Percentiles rank a stretch among this genome's conserved stretches.
Evolutionary conservation across 2,797 vertebrate genomes (phyloP).

Genomic region (Paguma larvata): DNA sequence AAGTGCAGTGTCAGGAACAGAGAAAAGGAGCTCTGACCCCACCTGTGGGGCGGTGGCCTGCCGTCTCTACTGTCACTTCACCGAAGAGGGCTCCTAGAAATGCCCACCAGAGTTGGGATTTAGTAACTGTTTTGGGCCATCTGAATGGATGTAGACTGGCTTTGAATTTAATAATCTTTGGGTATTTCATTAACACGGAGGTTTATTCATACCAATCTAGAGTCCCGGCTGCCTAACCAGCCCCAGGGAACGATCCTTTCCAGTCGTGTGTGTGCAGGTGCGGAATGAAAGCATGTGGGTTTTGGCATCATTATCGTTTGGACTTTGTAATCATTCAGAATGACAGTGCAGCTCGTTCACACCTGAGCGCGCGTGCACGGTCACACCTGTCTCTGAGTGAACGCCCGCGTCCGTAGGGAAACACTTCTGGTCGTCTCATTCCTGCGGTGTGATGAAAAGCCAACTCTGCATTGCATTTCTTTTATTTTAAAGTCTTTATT

Average conservation of each 20-base stretch:
- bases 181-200: neutral
- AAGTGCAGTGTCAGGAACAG: neutral
- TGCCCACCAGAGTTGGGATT: neutral
- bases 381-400: rapidly evolving
- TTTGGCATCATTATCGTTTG: neutral
- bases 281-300: neutral
- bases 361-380: neutral
- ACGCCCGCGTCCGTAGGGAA: neutral
- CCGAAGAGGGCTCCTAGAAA: neutral
- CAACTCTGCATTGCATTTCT: neutral
- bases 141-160: neutral
- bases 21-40: neutral
- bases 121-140: neutral
- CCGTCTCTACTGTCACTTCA: too few species aligned
- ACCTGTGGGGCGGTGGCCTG: neutral
- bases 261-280: neutral
- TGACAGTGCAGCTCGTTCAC: neutral
- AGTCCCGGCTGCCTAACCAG: neutral
- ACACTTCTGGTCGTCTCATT: neutral
- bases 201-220: neutral
- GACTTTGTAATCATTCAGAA: neutral
- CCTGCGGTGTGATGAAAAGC: neutral
- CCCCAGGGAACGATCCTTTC: neutral
- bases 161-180: neutral
- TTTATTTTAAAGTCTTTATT: too few species aligned